A percentile compares a stretch with the other conserved stretches of the same genome.
Evolutionary conservation across 2,888 invertebrate species (phyloP).

Genomic region (Acronicta alni): DNA sequence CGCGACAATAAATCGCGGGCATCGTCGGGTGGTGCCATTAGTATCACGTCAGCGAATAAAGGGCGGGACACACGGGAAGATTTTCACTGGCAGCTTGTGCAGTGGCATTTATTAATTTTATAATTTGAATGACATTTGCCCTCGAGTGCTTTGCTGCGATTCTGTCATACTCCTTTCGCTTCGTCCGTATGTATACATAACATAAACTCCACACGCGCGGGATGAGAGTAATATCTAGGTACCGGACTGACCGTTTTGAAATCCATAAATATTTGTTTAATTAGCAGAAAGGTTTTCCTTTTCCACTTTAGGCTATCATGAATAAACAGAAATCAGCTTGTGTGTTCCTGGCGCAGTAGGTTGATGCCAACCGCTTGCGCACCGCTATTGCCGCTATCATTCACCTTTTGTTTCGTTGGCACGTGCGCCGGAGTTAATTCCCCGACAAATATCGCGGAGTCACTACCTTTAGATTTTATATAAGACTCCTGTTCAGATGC

Average conservation of each 20-base stretch:
- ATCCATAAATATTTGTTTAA: too few species aligned
- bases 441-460: conserved; percentile 38
- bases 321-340: conserved; percentile 10
- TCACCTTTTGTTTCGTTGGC: conserved; percentile 57
- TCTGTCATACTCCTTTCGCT: too few species aligned
- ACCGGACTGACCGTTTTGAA: too few species aligned
- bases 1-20: conserved; percentile 58
- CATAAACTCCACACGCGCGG: too few species aligned
- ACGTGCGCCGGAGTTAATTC: conserved; percentile 44
- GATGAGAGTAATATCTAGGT: too few species aligned
- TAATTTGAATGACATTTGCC: too few species aligned
- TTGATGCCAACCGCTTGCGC: conserved; percentile 37
- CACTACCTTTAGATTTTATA: conserved; percentile 34
- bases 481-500: conserved; percentile 26
- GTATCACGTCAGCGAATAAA: conserved; percentile 61
- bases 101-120: not conserved
- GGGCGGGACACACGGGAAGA: conserved; percentile 35
- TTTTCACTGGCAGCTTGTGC: conserved; percentile 10
- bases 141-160: too few species aligned
- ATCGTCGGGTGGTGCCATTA: conserved; percentile 65
- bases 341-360: conserved; percentile 19
- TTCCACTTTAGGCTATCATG: too few species aligned
- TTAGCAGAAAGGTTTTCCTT: too few species aligned
- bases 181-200: too few species aligned
- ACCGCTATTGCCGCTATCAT: conserved; percentile 47